Conservation (phyloP, 2,888 invertebrate genomes). For the Platerodrilus igneus region DNA sequence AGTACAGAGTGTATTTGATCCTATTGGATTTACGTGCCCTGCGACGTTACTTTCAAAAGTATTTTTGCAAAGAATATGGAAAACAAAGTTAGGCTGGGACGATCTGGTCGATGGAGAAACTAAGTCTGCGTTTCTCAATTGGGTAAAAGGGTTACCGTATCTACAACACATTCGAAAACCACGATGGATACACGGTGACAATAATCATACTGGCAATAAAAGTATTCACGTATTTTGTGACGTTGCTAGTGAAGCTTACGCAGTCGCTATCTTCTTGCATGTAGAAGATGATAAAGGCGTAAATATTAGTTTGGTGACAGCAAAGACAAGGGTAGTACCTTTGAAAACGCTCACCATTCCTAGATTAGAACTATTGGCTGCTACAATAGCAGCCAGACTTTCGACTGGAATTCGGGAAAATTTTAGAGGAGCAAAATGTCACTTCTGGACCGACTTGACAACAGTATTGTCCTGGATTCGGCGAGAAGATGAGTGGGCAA, state of each 20-base stretch:
- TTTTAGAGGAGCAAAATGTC: background rate
- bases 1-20: no score
- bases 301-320: background rate
- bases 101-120: background rate
- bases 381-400: conserved; percentile 9
- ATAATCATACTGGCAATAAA: background rate
- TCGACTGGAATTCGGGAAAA: background rate
- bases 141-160: background rate
- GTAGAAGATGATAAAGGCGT: no score
- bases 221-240: conserved; percentile 9
- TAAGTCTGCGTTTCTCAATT: background rate
- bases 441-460: conserved; percentile 30
- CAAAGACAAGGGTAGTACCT: conserved; percentile 5
- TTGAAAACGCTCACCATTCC: conserved; percentile 6
- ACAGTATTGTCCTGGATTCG: conserved; percentile 32
- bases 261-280: no score
- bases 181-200: background rate
- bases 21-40: conserved; percentile 2
- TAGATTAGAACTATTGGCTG: conserved; percentile 10
- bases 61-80: conserved; percentile 6
- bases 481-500: conserved; percentile 25
- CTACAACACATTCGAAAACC: background rate
- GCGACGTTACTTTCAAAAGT: conserved; percentile 5
- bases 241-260: conserved; percentile 8
- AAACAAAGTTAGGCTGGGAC: conserved; percentile 8